phyloP scores from a whole-genome alignment of 2,797 vertebrate genomes.

The Leptodactylus fallax region DNA sequence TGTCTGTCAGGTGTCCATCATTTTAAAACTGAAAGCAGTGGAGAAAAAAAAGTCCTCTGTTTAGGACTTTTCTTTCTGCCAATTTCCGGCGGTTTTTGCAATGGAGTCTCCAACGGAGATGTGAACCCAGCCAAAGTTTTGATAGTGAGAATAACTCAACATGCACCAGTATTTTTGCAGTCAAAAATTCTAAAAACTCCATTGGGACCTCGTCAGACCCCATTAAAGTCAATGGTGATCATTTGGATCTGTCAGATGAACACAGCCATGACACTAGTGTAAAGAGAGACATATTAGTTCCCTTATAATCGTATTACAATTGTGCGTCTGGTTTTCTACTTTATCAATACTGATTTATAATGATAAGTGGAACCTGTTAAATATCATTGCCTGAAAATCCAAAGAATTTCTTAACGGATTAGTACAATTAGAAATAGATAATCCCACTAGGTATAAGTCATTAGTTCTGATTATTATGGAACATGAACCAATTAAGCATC shows the following conservation, averaged over 20 bases:
- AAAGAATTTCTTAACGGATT: slow-evolving; percentile 74
- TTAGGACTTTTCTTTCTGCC: no score
- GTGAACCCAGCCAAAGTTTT: no score
- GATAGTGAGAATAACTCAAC: no score
- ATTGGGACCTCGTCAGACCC: neutral
- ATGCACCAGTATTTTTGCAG: neutral
- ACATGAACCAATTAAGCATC: slow-evolving; percentile 69
- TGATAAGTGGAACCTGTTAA: neutral
- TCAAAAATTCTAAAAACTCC: neutral
- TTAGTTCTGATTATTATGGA: slow-evolving; percentile 75
- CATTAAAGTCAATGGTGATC: neutral
- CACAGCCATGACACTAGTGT: neutral
- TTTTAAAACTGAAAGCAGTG: no score
- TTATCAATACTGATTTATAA: slow-evolving; percentile 6
- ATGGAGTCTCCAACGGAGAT: no score
- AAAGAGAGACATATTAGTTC: neutral
- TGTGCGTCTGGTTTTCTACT: neutral
- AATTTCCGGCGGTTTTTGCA: no score
- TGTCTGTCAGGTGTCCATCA: no score
- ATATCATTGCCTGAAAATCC: slow-evolving; percentile 58
- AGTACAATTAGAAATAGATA: slow-evolving; percentile 73
- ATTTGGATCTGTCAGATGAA: neutral
- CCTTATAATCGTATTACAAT: neutral
- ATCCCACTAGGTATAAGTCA: slow-evolving; percentile 66
- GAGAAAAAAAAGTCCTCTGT: no score